Conservation (phyloP, 2,888 invertebrate genomes). For the Drosophila neotestacea region DNA sequence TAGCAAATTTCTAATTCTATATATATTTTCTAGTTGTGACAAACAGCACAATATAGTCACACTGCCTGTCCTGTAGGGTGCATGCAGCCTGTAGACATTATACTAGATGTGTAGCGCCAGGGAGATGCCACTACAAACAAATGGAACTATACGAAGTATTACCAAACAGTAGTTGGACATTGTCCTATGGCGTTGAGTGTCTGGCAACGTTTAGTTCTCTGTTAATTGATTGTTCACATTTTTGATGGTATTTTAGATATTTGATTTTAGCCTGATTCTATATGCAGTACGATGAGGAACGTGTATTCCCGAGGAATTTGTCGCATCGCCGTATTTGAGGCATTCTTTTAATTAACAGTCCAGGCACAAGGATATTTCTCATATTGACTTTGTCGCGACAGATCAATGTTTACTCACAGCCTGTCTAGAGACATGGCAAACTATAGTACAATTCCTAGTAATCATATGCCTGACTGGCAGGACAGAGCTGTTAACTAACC, state of each 20-base stretch:
- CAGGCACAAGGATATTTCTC: slow-evolving; percentile 63
- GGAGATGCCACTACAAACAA: slow-evolving; percentile 2
- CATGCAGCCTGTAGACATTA: not conserved
- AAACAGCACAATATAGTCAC: not conserved
- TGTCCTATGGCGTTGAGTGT: slow-evolving; percentile 56
- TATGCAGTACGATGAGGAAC: slow-evolving; percentile 1
- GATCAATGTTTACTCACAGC: slow-evolving; percentile 58
- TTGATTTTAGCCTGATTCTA: slow-evolving; percentile 39
- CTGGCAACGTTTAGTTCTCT: slow-evolving; percentile 53
- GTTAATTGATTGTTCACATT: slow-evolving; percentile 75
- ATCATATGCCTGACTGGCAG: slow-evolving; percentile 42
- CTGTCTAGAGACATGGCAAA: slow-evolving; percentile 41
- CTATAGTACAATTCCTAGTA: slow-evolving; percentile 47
- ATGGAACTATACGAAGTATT: slow-evolving; percentile 15
- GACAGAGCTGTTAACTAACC: not conserved
- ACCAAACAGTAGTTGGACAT: slow-evolving; percentile 72
- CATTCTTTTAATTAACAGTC: slow-evolving; percentile 66
- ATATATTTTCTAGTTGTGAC: not conserved
- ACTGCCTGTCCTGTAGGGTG: not conserved
- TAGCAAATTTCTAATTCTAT: not conserved
- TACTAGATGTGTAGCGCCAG: slow-evolving; percentile 20
- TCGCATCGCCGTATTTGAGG: slow-evolving; percentile 54
- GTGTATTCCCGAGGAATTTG: slow-evolving; percentile 63
- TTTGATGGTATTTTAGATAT: slow-evolving; percentile 51
- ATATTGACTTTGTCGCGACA: slow-evolving; percentile 74